Evolutionary conservation across 2,113 vertebrate genomes (phyloP).

Genomic region (Mystacornis crossleyi): DNA sequence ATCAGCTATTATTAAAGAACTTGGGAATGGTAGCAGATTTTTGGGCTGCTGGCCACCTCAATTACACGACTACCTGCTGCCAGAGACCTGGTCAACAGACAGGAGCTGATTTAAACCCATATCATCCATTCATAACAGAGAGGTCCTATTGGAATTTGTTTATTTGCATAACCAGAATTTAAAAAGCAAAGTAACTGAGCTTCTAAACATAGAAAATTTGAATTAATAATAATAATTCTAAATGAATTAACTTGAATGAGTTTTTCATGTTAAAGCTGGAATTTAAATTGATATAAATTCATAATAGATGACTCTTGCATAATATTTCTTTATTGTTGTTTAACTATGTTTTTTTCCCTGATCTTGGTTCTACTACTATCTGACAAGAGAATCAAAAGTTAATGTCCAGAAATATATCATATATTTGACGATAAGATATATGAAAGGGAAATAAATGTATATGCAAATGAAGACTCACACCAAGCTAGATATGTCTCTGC

Average conservation of each 20-base stretch:
- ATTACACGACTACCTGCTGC: too few relatives aligned
- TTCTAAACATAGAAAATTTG: background rate
- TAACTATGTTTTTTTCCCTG: background rate
- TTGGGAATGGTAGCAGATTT: too few relatives aligned
- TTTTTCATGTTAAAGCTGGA: background rate
- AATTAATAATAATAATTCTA: background rate
- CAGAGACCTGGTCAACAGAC: too few relatives aligned
- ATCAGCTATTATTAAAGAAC: too few relatives aligned
- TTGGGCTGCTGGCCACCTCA: too few relatives aligned
- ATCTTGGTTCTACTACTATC: background rate
- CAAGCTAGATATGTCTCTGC: background rate
- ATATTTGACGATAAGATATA: background rate
- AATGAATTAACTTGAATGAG: background rate
- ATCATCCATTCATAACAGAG: too few relatives aligned
- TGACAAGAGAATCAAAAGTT: background rate
- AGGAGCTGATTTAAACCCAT: too few relatives aligned
- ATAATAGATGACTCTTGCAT: background rate
- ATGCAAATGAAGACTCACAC: background rate
- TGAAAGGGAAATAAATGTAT: background rate
- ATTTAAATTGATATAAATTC: background rate
- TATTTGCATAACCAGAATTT: background rate
- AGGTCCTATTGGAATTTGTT: fast-evolving
- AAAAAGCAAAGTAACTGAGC: background rate
- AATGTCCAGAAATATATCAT: background rate
- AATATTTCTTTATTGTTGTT: background rate